These are phyloP conservation scores for Falcunculus frontatus DNA, from an alignment of 2,113 vertebrate species.

Conservation along the genomic window DNA sequence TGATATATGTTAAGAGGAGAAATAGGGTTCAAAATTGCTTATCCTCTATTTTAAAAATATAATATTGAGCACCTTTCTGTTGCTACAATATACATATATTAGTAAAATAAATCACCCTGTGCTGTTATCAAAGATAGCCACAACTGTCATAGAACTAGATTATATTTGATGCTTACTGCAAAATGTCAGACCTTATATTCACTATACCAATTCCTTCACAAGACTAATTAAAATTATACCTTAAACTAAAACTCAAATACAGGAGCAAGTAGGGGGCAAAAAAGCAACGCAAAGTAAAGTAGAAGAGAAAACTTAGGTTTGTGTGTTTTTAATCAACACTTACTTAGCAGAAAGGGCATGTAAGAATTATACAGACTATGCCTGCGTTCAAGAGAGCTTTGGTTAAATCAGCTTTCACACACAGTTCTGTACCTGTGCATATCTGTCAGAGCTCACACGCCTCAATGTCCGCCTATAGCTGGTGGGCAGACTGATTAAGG, in stretches of 20 bases:
- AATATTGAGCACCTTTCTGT: neutral
- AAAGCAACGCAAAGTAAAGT: neutral
- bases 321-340: neutral
- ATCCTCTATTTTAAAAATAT: neutral
- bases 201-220: neutral
- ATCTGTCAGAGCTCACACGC: fast-evolving
- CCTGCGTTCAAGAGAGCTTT: neutral
- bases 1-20: neutral
- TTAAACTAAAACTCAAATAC: neutral
- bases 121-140: neutral
- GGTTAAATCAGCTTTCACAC: neutral
- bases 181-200: neutral
- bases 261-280: neutral
- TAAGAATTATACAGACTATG: neutral
- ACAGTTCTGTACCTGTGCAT: neutral
- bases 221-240: neutral
- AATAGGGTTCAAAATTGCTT: neutral
- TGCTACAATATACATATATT: neutral
- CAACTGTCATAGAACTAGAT: neutral
- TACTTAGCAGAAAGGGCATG: neutral
- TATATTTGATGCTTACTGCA: neutral
- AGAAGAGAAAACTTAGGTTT: neutral
- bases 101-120: neutral
- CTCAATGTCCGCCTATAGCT: neutral
- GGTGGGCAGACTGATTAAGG: neutral